A percentile compares a stretch with the other conserved stretches of the same genome.
These are phyloP conservation scores for Siphonodentalium dalli DNA, from an alignment of 2,888 invertebrate genomes.

Conservation along the genomic window DNA sequence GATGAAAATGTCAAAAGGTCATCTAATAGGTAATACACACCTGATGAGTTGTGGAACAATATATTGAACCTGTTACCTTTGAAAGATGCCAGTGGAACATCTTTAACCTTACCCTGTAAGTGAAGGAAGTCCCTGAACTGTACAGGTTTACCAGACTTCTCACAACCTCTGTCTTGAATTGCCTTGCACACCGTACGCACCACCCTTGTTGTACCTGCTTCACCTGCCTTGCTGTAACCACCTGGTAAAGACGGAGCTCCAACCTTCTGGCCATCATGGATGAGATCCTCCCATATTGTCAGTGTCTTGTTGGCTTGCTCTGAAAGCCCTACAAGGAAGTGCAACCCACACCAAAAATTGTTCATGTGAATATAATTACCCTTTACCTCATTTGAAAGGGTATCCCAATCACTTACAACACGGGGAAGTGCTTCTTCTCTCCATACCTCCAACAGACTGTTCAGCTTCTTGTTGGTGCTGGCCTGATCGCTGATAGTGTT, in stretches of 20 bases:
- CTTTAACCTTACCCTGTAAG: conserved; percentile 1
- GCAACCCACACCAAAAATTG: conserved; percentile 26
- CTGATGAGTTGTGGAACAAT: conserved; percentile 19
- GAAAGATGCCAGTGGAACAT: conserved; percentile 16
- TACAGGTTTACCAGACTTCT: conserved; percentile 24
- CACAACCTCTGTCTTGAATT: conserved; percentile 24
- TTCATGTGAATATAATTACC: conserved; percentile 11
- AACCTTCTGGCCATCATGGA: conserved; percentile 10
- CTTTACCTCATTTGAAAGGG: conserved; percentile 4
- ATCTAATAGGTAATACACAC: conserved; percentile 12
- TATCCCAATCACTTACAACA: conserved; percentile 16
- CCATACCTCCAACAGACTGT: conserved; percentile 12
- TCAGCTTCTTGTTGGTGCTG: conserved; percentile 19
- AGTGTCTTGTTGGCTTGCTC: conserved; percentile 23
- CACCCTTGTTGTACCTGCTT: conserved; percentile 15
- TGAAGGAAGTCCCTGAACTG: conserved; percentile 15
- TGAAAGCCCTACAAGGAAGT: conserved; percentile 21
- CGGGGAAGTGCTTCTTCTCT: conserved; percentile 13
- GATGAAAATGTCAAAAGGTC: too few species aligned
- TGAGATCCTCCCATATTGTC: conserved; percentile 16
- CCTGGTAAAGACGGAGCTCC: conserved; percentile 16
- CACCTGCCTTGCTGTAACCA: conserved; percentile 5
- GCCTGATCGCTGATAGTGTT: conserved; percentile 10
- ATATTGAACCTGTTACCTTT: conserved; percentile 24
- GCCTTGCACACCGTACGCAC: conserved; percentile 27